phyloP scores from a whole-genome alignment of 2,113 vertebrate genomes.

The Cochlearius cochlearius region DNA sequence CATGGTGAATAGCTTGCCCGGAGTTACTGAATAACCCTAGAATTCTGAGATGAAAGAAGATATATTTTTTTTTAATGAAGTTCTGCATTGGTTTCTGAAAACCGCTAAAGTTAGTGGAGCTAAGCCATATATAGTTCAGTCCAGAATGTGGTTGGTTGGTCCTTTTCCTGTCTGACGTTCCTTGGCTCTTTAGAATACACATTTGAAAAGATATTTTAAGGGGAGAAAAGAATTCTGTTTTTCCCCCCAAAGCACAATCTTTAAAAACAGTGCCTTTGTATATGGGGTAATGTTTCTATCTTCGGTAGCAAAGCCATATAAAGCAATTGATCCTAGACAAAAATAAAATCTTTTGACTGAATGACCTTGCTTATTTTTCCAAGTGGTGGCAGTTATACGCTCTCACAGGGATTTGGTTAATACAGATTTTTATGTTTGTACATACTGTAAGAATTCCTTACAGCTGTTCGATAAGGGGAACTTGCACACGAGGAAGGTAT shows the following conservation, averaged over 20 bases:
- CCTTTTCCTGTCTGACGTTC: neutral
- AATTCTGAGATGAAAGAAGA: neutral
- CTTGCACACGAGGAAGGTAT: neutral
- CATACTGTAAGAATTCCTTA: neutral
- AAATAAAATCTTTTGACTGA: constrained; percentile 39
- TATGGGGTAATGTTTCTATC: constrained; percentile 1
- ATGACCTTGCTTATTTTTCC: constrained; percentile 42
- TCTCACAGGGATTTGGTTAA: neutral
- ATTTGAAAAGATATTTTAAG: neutral
- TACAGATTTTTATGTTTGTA: neutral
- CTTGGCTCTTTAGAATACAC: neutral
- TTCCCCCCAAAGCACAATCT: neutral
- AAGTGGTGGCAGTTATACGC: neutral
- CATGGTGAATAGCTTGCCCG: neutral
- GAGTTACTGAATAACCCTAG: neutral
- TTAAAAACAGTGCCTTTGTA: neutral
- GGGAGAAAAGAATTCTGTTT: neutral
- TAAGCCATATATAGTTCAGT: neutral
- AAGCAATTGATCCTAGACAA: constrained; percentile 41
- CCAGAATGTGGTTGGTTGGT: neutral
- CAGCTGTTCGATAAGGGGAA: neutral
- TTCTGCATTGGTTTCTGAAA: neutral
- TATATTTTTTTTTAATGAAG: neutral
- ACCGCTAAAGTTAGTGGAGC: neutral
- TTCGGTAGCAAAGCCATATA: constrained; percentile 21